Evolutionary conservation across 2,888 invertebrate species (phyloP).

Genomic region (Odontocerum albicorne): DNA sequence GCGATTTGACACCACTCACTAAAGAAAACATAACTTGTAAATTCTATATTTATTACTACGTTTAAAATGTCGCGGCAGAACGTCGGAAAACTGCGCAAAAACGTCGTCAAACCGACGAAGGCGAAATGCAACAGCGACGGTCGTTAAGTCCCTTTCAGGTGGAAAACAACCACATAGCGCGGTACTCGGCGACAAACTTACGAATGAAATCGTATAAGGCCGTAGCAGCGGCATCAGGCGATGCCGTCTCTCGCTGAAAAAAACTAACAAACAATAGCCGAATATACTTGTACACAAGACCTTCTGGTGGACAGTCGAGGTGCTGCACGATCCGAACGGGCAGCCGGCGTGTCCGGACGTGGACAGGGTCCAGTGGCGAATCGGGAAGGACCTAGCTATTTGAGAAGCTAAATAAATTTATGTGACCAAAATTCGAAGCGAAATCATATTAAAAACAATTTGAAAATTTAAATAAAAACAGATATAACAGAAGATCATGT

Average conservation of each 20-base stretch:
- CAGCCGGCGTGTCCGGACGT: not conserved
- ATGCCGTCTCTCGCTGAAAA: conserved; percentile 8
- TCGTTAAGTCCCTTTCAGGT: not conserved
- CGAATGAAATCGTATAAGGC: conserved; percentile 6
- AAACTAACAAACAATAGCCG: conserved; percentile 11
- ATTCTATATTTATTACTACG: too few species aligned
- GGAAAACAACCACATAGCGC: conserved; percentile 7
- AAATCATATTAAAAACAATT: too few species aligned
- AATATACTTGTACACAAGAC: not conserved
- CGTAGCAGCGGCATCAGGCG: conserved; percentile 2
- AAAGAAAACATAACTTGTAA: conserved; percentile 12
- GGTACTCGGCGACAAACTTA: conserved; percentile 11
- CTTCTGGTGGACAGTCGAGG: not conserved
- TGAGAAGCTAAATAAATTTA: too few species aligned
- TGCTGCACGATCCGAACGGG: not conserved
- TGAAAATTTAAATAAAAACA: too few species aligned
- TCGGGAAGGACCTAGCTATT: not conserved
- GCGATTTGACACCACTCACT: conserved; percentile 14
- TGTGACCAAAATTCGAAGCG: too few species aligned
- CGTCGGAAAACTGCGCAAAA: not conserved
- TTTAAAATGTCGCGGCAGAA: too few species aligned
- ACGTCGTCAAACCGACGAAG: not conserved
- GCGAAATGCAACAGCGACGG: not conserved
- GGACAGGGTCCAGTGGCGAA: not conserved
- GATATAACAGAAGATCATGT: too few species aligned